Base-by-base conservation (phyloP, 2,797 vertebrate genomes). In the Chaunax sp. region DNA sequence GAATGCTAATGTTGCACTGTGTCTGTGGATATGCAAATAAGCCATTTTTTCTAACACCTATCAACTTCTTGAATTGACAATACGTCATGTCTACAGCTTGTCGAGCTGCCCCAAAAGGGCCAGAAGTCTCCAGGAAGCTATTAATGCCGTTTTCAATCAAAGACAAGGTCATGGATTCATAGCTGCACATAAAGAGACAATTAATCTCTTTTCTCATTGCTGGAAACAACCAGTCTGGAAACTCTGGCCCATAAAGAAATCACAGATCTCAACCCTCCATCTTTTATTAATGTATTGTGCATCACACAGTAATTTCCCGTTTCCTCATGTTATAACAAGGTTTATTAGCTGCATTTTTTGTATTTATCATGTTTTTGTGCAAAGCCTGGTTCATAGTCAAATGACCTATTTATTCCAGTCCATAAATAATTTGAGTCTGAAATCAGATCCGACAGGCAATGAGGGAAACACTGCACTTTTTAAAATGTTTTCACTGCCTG, bases 401-500 rank as follows among this genome's bases (percentile, higher is more conserved):
- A 76, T 82, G 69, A 81, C 83, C 81, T 66, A 87, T 88, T 84
- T 90, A 80, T 82, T 77, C 69, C 67, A 49, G 55, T 58, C 66
- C 77, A 87, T 78, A 82, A 87, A 87, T 83, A 79, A 83, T 84
- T 83, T 71, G 54, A 72, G 52, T 71, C 7, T 3, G 47, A 76
- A 82, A 86, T 73, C 56, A 78, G 67, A 77, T 80, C 67, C 51
- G 22, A 67, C 59, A 66, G 64, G 63, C 52, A 22, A 69, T 73
- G 79, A 77, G 62, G 62, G 72, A 53, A 75, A 73, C 62, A 25
- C 61, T 64, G 67, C 43, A 57, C 61, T 71, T 70, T 78, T 67
- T 58, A 69, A 16, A 82, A 81, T 80, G 54, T 65, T 84, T 46
- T 49, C 3, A 15, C 37, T 4, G 25, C 45, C 26, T 79, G 53